Conservation (phyloP, 2,888 invertebrate genomes). For the Zootermopsis nevadensis region DNA sequence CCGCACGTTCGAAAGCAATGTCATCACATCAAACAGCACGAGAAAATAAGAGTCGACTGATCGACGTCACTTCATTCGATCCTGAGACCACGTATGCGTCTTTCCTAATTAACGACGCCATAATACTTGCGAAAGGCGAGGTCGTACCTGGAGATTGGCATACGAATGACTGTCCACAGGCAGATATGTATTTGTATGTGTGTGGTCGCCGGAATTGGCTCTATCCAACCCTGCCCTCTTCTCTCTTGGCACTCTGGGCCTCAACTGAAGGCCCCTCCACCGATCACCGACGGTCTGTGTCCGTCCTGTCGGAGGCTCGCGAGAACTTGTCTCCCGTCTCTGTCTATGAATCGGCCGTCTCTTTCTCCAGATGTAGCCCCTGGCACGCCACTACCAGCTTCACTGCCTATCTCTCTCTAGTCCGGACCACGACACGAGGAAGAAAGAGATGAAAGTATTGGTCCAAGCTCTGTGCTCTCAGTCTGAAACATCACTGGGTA, state of each 20-base stretch:
- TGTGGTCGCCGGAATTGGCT: background rate
- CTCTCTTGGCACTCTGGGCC: constrained; percentile 39
- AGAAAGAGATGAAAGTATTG: constrained; percentile 21
- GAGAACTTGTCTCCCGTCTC: constrained; percentile 14
- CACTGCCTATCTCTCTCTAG: background rate
- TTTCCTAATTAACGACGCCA: background rate
- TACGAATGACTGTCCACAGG: constrained; percentile 23
- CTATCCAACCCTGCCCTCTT: constrained; percentile 28
- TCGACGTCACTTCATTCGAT: background rate
- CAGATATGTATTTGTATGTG: background rate
- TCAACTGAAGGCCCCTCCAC: constrained; percentile 31
- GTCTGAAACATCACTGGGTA: constrained; percentile 42
- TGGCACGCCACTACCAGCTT: constrained; percentile 15
- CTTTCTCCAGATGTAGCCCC: constrained; percentile 35
- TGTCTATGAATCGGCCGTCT: constrained; percentile 26
- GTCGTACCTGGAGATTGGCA: background rate
- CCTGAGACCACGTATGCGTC: background rate
- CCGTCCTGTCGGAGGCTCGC: constrained; percentile 24
- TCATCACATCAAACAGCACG: background rate
- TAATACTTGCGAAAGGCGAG: background rate
- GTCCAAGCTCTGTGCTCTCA: constrained; percentile 16
- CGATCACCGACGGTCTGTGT: constrained; percentile 33
- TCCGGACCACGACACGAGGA: background rate
- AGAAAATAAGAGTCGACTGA: background rate
- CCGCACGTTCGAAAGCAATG: background rate